Percentiles rank a stretch among this genome's conserved stretches.
Evolutionary conservation across 1,140 invertebrate species (phyloP).

Genomic region (Leptinotarsa lineolata): DNA sequence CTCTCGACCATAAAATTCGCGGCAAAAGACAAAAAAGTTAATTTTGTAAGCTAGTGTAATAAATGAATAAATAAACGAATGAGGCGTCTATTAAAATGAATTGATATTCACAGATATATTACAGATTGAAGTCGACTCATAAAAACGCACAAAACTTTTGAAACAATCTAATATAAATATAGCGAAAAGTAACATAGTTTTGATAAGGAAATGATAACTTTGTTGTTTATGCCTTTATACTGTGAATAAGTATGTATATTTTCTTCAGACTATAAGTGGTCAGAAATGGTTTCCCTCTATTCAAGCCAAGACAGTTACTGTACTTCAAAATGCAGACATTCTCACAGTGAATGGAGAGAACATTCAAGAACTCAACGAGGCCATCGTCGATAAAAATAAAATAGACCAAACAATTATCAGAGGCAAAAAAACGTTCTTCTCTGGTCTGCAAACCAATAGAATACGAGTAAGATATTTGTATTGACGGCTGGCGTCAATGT

Average conservation of each 20-base stretch:
- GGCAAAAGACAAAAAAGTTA: too few species aligned
- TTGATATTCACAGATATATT: too few species aligned
- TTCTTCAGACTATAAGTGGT: slow-evolving; percentile 35
- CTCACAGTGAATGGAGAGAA: slow-evolving; percentile 39
- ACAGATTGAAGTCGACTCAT: too few species aligned
- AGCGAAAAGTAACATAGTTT: too few species aligned
- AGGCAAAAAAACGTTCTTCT: slow-evolving; percentile 49
- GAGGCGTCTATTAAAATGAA: too few species aligned
- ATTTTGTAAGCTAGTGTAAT: too few species aligned
- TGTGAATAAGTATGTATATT: background rate
- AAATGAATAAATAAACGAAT: too few species aligned
- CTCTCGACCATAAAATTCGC: too few species aligned
- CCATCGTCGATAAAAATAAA: slow-evolving; percentile 40
- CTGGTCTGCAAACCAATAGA: slow-evolving; percentile 43
- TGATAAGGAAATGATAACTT: too few species aligned
- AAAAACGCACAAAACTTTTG: too few species aligned
- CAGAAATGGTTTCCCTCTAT: slow-evolving; percentile 29
- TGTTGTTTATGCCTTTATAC: too few species aligned
- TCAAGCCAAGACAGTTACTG: slow-evolving; percentile 24
- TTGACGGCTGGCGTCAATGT: background rate
- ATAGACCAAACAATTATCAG: slow-evolving; percentile 34
- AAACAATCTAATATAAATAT: too few species aligned
- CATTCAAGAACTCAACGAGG: slow-evolving; percentile 37
- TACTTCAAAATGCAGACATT: slow-evolving; percentile 41
- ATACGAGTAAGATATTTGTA: slow-evolving; percentile 34